These are phyloP conservation scores for Pristionchus fissidentatus DNA, from an alignment of 2,888 invertebrate genomes.

Conservation along the genomic window DNA sequence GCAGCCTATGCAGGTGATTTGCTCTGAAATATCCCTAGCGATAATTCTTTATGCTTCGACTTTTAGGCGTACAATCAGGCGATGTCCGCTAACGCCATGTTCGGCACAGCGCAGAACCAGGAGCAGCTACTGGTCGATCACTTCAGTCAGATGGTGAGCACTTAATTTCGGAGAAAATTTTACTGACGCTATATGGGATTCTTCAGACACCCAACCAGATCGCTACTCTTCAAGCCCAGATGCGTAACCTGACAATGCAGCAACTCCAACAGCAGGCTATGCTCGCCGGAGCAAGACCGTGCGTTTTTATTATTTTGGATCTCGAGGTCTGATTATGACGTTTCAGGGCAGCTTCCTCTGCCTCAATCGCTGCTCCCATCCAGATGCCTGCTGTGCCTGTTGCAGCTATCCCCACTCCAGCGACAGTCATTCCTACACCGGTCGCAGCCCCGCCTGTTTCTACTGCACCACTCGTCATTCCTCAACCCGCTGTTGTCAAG, in stretches of 20 bases:
- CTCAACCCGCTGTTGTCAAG: not conserved
- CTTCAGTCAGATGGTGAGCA: slow-evolving; percentile 8
- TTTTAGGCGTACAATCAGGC: slow-evolving; percentile 35
- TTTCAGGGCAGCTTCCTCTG: slow-evolving; percentile 13
- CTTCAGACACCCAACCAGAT: slow-evolving; percentile 33
- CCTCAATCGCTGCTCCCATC: slow-evolving; percentile 6
- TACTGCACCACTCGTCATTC: too few relatives aligned
- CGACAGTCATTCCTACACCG: not conserved
- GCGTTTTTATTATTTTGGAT: not conserved
- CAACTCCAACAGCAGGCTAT: slow-evolving; percentile 10
- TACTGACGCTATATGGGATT: not conserved
- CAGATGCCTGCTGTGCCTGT: not conserved
- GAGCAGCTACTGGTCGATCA: not conserved
- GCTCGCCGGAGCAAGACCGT: slow-evolving; percentile 13
- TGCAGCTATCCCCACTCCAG: not conserved
- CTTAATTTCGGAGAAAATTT: not conserved
- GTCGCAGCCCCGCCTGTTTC: slow-evolving; percentile 16
- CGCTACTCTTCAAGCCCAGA: slow-evolving; percentile 13
- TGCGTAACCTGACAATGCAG: not conserved
- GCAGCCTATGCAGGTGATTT: slow-evolving; percentile 19
- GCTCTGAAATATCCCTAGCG: not conserved
- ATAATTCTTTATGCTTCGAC: too few relatives aligned
- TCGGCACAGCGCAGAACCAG: not conserved
- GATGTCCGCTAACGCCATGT: slow-evolving; percentile 29
- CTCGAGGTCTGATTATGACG: not conserved